Evolutionary conservation across 2,797 vertebrate genomes (phyloP).

Genomic region (Hafferia zeledoni): DNA sequence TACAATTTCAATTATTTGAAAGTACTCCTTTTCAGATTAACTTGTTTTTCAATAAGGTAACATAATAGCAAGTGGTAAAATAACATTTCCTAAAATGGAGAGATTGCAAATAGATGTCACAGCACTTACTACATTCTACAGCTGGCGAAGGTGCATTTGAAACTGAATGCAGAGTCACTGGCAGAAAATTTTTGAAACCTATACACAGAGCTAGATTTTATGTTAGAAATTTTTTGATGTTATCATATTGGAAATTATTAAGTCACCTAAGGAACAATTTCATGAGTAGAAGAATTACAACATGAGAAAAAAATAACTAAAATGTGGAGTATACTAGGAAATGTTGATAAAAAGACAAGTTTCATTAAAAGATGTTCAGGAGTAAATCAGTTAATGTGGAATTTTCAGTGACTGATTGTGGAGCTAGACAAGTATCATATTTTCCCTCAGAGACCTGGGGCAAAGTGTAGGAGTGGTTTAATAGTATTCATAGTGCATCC

Average conservation of each 20-base stretch:
- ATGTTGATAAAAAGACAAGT: background rate
- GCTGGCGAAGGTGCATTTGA: background rate
- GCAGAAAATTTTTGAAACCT: background rate
- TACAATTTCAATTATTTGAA: background rate
- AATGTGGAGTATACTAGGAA: accelerated
- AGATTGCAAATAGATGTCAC: background rate
- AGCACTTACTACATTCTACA: background rate
- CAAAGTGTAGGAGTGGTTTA: background rate
- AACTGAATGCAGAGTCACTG: background rate
- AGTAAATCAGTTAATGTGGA: background rate
- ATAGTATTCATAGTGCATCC: background rate
- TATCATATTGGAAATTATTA: background rate
- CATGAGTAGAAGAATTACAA: background rate
- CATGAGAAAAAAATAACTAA: background rate
- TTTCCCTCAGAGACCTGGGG: background rate
- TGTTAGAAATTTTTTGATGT: background rate
- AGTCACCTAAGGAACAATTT: background rate
- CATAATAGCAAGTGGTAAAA: background rate
- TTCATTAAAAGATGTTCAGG: background rate
- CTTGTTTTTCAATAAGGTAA: background rate
- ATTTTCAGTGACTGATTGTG: accelerated
- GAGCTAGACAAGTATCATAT: background rate
- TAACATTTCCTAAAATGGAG: background rate
- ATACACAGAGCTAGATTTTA: background rate
- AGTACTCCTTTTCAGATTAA: background rate